Percentiles rank a stretch among this genome's conserved stretches.
Evolutionary conservation across 2,888 invertebrate genomes (phyloP).

Genomic region (Choristoneura rosaceana): DNA sequence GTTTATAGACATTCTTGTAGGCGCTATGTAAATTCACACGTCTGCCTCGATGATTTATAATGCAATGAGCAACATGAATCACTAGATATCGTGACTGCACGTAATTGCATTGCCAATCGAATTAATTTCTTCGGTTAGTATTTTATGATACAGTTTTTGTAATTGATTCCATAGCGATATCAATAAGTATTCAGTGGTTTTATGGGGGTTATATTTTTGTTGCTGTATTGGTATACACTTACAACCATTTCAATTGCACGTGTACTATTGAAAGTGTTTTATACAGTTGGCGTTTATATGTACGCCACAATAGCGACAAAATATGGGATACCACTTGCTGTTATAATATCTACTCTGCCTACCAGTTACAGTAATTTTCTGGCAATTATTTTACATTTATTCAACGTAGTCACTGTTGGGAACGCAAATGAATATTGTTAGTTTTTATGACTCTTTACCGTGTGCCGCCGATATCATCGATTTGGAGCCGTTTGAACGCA

Average conservation of each 20-base stretch:
- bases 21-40: slow-evolving; percentile 73
- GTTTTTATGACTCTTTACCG: background rate
- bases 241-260: slow-evolving; percentile 41
- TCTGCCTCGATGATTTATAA: slow-evolving; percentile 70
- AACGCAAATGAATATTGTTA: too few species aligned
- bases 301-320: too few species aligned
- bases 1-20: slow-evolving; percentile 64
- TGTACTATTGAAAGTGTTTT: slow-evolving; percentile 10
- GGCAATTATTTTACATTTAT: too few species aligned
- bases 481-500: too few species aligned
- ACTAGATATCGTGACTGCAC: slow-evolving; percentile 76
- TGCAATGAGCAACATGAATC: slow-evolving; percentile 76
- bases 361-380: too few species aligned
- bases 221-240: slow-evolving; percentile 31
- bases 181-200: slow-evolving; percentile 62
- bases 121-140: slow-evolving; percentile 77
- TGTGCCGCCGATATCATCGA: background rate
- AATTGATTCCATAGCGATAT: slow-evolving; percentile 75
- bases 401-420: too few species aligned
- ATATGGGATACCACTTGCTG: too few species aligned
- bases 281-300: background rate
- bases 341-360: too few species aligned
- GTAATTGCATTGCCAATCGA: slow-evolving; percentile 83
- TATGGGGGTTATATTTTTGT: slow-evolving; percentile 54
- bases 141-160: slow-evolving; percentile 79